Conservation (phyloP, 2,113 vertebrate genomes). For the Alaudala cheleensis region DNA sequence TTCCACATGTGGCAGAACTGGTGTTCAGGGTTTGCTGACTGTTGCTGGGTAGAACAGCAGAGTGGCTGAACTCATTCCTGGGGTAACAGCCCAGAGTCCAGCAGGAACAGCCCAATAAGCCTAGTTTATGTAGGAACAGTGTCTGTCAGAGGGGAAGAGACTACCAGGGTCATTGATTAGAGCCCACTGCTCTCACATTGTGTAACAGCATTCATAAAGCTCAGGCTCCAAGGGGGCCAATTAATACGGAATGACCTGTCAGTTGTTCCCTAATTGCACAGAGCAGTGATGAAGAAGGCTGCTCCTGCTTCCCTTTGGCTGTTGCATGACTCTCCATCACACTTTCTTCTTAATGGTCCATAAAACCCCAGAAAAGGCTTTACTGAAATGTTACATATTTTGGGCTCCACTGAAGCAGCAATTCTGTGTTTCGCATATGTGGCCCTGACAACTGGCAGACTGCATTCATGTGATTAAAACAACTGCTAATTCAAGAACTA, state of each 20-base stretch:
- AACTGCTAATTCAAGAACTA: slow-evolving; percentile 24
- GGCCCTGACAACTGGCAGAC: slow-evolving; percentile 7
- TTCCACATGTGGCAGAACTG: neutral
- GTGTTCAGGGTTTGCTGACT: neutral
- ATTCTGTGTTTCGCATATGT: neutral
- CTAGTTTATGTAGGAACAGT: neutral
- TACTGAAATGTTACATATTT: neutral
- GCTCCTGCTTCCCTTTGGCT: neutral
- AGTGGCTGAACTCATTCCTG: neutral
- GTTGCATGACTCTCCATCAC: neutral
- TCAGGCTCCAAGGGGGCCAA: slow-evolving; percentile 7
- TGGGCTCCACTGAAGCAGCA: neutral
- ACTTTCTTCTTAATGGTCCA: neutral
- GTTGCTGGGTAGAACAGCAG: neutral
- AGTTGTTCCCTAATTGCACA: neutral
- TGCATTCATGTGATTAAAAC: slow-evolving; percentile 5
- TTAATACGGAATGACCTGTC: slow-evolving; percentile 9
- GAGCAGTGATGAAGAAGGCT: neutral
- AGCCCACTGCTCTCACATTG: neutral
- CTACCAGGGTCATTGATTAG: neutral
- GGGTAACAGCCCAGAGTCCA: neutral
- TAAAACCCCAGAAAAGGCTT: neutral
- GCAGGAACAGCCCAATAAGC: neutral
- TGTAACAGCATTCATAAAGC: neutral
- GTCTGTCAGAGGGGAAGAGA: neutral